Conservation (phyloP, 2,113 vertebrate genomes). For the Chionodraco myersi region DNA sequence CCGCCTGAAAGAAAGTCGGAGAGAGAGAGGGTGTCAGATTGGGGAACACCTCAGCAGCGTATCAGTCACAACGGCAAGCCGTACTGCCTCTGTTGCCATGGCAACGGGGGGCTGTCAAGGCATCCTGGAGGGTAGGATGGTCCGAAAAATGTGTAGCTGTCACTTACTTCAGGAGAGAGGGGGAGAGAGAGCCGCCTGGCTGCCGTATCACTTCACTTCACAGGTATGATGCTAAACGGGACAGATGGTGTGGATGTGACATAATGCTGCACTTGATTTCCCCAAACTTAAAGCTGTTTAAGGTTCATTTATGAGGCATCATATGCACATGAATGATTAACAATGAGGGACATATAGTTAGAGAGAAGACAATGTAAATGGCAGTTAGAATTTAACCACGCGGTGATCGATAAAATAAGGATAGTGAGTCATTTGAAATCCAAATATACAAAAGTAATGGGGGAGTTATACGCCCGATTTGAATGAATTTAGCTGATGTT, state of each 20-base stretch:
- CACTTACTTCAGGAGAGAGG: constrained; percentile 64
- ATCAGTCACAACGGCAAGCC: constrained; percentile 73
- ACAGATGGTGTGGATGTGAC: constrained; percentile 14
- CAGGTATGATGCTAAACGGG: constrained; percentile 31
- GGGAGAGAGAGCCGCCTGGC: constrained; percentile 18
- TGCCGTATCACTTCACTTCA: constrained; percentile 30
- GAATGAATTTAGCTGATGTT: background rate
- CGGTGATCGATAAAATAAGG: background rate
- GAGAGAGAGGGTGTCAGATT: constrained; percentile 64
- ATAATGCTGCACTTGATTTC: constrained; percentile 8
- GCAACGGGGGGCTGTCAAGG: constrained; percentile 74
- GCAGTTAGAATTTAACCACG: too few relatives aligned
- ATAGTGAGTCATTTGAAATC: background rate
- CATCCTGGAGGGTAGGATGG: constrained; percentile 65
- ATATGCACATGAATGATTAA: background rate
- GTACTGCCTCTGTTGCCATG: constrained; percentile 78
- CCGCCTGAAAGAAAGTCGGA: constrained; percentile 58
- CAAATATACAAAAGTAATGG: background rate
- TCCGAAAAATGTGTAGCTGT: constrained; percentile 73
- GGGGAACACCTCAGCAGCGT: constrained; percentile 77
- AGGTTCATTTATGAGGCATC: background rate
- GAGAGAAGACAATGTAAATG: background rate
- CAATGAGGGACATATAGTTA: background rate
- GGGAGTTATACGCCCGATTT: background rate
- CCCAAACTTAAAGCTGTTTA: constrained; percentile 10